Conservation (phyloP, 1,140 invertebrate genomes). For the Neuroterus valhalla region DNA sequence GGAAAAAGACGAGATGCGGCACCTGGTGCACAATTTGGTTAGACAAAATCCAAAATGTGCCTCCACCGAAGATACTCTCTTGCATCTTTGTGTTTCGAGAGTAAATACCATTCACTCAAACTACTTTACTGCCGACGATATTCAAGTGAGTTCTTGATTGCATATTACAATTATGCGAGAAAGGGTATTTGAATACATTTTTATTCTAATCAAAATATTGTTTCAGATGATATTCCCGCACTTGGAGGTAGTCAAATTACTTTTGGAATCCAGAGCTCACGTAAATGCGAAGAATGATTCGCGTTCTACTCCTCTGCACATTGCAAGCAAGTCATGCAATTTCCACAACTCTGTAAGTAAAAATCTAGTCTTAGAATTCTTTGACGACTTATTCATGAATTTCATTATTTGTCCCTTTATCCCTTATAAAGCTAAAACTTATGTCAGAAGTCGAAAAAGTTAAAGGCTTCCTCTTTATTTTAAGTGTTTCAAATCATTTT, state of each 20-base stretch:
- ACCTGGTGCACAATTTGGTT: constrained; percentile 76
- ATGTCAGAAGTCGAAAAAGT: too few relatives aligned
- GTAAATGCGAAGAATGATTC: constrained; percentile 86
- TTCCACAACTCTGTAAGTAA: constrained; percentile 81
- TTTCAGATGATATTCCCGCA: constrained; percentile 84
- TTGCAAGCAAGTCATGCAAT: constrained; percentile 84
- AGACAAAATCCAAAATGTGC: constrained; percentile 81
- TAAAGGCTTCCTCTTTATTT: too few relatives aligned
- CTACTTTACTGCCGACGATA: constrained; percentile 83
- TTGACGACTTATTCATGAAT: too few relatives aligned
- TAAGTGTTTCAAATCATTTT: too few relatives aligned
- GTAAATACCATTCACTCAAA: constrained; percentile 87
- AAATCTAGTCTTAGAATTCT: background rate
- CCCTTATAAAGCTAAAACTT: too few relatives aligned
- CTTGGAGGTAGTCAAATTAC: constrained; percentile 79
- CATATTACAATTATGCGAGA: constrained; percentile 20
- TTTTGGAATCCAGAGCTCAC: constrained; percentile 85
- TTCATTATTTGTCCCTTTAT: too few relatives aligned
- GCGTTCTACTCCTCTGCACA: constrained; percentile 85
- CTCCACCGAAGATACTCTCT: constrained; percentile 84
- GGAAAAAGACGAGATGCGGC: constrained; percentile 69
- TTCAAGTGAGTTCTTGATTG: constrained; percentile 70
- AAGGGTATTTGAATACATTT: constrained; percentile 18
- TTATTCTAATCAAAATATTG: constrained; percentile 31
- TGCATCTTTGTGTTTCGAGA: constrained; percentile 87